Conservation (phyloP, 2,113 vertebrate genomes). For the Cyprinodon tularosa region DNA sequence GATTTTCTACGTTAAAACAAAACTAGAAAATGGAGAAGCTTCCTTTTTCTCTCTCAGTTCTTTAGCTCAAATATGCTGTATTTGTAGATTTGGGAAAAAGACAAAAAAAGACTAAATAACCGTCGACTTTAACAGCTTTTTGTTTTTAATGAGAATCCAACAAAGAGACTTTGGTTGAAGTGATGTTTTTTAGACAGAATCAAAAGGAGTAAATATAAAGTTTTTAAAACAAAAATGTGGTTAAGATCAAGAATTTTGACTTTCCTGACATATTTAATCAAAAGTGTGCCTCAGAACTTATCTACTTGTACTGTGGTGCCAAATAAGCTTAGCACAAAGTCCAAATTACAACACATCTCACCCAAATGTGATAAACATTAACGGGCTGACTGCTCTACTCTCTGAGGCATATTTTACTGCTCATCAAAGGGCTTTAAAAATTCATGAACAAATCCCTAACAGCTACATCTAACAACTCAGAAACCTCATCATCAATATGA, state of each 20-base stretch:
- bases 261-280: not conserved
- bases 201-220: no score
- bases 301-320: not conserved
- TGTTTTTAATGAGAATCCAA: no score
- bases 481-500: not conserved
- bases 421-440: not conserved
- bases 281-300: not conserved
- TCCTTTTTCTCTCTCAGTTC: not conserved
- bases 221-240: not conserved
- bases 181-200: no score
- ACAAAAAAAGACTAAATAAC: no score
- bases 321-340: not conserved
- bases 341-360: not conserved
- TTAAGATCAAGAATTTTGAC: not conserved
- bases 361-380: not conserved
- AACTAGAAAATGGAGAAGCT: slow-evolving; percentile 1
- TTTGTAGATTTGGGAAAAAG: no score
- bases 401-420: not conserved
- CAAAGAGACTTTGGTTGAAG: no score
- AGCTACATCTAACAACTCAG: not conserved
- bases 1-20: not conserved
- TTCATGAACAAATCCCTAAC: not conserved
- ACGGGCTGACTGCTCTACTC: not conserved
- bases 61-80: not conserved
- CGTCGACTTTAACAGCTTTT: no score